Evolutionary conservation across 2,113 vertebrate genomes (phyloP).

Genomic region (Bubo scandiacus): DNA sequence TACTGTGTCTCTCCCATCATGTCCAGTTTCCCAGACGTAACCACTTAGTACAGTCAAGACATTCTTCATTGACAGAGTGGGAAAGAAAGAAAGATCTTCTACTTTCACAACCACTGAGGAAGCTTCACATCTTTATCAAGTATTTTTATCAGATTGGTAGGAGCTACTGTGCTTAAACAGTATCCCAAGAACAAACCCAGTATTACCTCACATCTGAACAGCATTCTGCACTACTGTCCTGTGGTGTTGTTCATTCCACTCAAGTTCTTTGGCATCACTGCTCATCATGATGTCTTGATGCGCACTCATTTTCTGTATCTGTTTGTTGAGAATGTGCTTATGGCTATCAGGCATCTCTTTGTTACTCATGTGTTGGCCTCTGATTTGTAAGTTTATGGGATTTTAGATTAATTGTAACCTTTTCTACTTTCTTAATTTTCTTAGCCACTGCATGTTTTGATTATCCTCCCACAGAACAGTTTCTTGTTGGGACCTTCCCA

Average conservation of each 20-base stretch:
- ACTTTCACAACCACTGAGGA: background rate
- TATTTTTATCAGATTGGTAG: background rate
- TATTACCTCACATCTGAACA: background rate
- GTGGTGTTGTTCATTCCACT: background rate
- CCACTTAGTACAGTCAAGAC: background rate
- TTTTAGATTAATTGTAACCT: background rate
- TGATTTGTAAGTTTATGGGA: background rate
- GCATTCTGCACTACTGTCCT: background rate
- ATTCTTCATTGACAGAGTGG: background rate
- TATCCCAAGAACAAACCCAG: background rate
- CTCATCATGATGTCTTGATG: background rate
- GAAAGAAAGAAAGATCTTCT: background rate
- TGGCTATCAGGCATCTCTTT: background rate
- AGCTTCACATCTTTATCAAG: background rate
- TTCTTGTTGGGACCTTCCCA: background rate
- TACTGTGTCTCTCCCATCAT: background rate
- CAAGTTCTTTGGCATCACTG: background rate
- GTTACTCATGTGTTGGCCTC: background rate
- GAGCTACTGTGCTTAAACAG: background rate
- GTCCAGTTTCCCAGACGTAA: background rate
- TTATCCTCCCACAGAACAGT: background rate
- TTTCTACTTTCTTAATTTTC: background rate
- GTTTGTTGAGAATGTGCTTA: background rate
- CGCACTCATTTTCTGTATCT: background rate
- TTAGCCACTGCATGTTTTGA: background rate